Conservation (phyloP, 2,113 vertebrate genomes). For the Erinaceus europaeus region DNA sequence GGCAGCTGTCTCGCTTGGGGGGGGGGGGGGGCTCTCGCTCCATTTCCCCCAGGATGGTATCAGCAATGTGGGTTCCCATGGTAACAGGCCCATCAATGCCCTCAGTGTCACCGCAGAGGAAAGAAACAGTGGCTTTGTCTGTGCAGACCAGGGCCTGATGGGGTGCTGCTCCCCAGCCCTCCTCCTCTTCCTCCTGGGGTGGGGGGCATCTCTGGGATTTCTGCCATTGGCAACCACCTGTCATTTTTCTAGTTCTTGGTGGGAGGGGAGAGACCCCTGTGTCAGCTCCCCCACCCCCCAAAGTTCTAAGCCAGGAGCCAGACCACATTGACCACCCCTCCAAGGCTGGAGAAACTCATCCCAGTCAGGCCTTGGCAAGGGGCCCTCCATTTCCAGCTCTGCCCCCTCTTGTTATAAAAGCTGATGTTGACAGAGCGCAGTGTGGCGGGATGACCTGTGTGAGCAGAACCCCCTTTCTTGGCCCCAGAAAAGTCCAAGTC, state of each 20-base stretch:
- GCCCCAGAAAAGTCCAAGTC: too few relatives aligned
- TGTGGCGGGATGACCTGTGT: too few relatives aligned
- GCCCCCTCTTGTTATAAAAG: not conserved
- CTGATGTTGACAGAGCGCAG: not conserved
- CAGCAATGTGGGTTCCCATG: constrained; percentile 64
- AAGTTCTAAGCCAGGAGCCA: not conserved
- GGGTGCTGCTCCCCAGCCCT: not conserved
- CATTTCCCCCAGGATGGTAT: constrained; percentile 24
- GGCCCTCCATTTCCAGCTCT: not conserved
- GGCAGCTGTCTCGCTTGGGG: constrained; percentile 57
- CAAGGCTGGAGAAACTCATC: not conserved
- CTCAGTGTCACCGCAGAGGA: constrained; percentile 17
- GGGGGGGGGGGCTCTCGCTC: too few relatives aligned
- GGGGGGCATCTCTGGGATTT: not conserved
- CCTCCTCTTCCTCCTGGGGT: not conserved
- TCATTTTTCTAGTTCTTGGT: not conserved
- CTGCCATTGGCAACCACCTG: not conserved
- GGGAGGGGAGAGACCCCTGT: too few relatives aligned
- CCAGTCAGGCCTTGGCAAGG: not conserved
- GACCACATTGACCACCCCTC: accelerated
- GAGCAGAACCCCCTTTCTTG: too few relatives aligned
- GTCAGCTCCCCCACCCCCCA: too few relatives aligned
- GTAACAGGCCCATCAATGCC: constrained; percentile 63
- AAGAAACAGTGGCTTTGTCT: constrained; percentile 64
- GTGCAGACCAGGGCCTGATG: constrained; percentile 29